phyloP scores from a whole-genome alignment of 2,888 invertebrate genomes.

The Drosophila quinaria region DNA sequence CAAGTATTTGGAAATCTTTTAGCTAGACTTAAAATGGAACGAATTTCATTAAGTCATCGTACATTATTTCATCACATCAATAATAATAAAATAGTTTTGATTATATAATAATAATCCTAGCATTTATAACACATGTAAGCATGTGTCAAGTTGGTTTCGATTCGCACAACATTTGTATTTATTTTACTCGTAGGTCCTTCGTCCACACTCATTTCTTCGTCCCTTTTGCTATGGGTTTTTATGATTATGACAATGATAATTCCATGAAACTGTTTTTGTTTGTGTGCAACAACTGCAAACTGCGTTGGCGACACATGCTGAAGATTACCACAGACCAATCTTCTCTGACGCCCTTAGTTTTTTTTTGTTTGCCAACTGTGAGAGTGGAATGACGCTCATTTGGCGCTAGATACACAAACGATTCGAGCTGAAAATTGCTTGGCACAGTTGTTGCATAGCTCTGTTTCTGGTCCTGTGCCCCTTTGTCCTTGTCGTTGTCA shows the following conservation, averaged over 20 bases:
- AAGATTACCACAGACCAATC: conserved; percentile 51
- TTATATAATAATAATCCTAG: conserved; percentile 14
- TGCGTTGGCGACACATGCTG: conserved; percentile 77
- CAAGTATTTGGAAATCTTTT: no score
- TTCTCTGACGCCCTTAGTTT: neutral
- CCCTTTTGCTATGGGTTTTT: conserved; percentile 55
- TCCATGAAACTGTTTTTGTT: conserved; percentile 49
- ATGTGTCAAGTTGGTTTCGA: conserved; percentile 11
- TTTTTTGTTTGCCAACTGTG: neutral
- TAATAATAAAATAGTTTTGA: conserved; percentile 6
- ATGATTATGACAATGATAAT: conserved; percentile 79
- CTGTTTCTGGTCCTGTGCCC: conserved; percentile 25
- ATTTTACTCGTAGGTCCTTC: neutral
- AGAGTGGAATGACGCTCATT: conserved; percentile 34
- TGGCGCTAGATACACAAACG: conserved; percentile 60
- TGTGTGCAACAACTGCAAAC: conserved; percentile 76
- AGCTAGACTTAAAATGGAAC: neutral
- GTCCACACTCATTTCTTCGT: conserved; percentile 30
- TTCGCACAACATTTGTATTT: conserved; percentile 10
- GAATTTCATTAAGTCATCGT: neutral
- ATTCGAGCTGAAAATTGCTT: conserved; percentile 78
- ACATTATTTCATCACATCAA: conserved; percentile 1
- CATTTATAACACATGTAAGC: conserved; percentile 1
- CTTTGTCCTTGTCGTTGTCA: conserved; percentile 62
- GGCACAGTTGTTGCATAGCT: conserved; percentile 71